Conservation (phyloP, 2,113 vertebrate genomes). For the Australoheros scitulus region DNA sequence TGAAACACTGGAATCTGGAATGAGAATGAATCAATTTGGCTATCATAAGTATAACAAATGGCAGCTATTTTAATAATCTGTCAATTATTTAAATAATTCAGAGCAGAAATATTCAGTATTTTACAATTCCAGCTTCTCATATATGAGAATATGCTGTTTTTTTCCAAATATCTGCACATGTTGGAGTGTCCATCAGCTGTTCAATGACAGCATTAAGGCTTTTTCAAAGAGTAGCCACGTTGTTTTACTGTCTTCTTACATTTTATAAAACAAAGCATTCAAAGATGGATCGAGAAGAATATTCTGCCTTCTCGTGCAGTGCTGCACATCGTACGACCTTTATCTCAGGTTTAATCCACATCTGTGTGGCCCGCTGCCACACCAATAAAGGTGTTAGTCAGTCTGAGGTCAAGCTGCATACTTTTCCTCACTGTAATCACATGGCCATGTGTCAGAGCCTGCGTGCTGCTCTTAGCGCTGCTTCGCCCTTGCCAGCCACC, state of each 20-base stretch:
- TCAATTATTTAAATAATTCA: too few relatives aligned
- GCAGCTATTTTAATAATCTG: not conserved
- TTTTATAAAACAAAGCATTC: not conserved
- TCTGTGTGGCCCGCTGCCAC: constrained; percentile 43
- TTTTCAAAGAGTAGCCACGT: rapidly evolving
- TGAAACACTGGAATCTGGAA: not conserved
- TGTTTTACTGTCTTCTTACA: not conserved
- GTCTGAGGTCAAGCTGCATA: constrained; percentile 65
- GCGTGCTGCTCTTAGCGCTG: constrained; percentile 17
- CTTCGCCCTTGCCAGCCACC: constrained; percentile 50
- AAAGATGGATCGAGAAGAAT: not conserved
- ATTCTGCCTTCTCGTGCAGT: not conserved
- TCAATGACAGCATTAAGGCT: not conserved
- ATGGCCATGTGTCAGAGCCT: constrained; percentile 57
- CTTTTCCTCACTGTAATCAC: constrained; percentile 68
- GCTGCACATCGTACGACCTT: not conserved
- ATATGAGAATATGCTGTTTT: not conserved
- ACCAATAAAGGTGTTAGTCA: constrained; percentile 63
- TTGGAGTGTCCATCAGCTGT: not conserved
- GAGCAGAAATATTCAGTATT: not conserved
- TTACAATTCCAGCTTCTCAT: not conserved
- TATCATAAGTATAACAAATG: not conserved
- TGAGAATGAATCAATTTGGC: not conserved
- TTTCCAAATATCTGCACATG: not conserved
- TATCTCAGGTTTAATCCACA: constrained; percentile 20